Conservation (phyloP, 1,140 invertebrate genomes). For the Acromyrmex echinatior region DNA sequence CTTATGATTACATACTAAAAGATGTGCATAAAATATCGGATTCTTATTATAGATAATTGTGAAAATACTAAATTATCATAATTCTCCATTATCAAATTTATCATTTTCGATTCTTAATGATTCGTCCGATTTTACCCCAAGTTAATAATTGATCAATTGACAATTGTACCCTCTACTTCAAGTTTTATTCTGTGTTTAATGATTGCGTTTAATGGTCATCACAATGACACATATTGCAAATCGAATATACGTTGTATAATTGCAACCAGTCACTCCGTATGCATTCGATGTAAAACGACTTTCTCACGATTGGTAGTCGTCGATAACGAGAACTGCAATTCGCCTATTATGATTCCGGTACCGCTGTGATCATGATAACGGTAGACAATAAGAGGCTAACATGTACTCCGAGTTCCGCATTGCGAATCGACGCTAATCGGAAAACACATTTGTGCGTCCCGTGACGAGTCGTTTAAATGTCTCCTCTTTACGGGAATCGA, state of each 20-base stretch:
- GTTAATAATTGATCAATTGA: neutral
- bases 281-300: slow-evolving; percentile 37
- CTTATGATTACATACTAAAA: neutral
- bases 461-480: slow-evolving; percentile 5
- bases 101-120: neutral
- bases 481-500: slow-evolving; percentile 35
- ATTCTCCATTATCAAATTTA: neutral
- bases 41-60: neutral
- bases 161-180: too few species aligned
- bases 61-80: slow-evolving; percentile 24
- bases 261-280: slow-evolving; percentile 25
- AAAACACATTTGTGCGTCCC: slow-evolving; percentile 24
- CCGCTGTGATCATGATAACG: slow-evolving; percentile 52
- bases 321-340: slow-evolving; percentile 62
- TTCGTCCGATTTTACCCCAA: neutral
- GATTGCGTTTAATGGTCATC: neutral
- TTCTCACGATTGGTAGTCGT: slow-evolving; percentile 63
- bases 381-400: slow-evolving; percentile 51
- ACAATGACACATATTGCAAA: neutral
- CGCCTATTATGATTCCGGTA: slow-evolving; percentile 45
- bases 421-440: slow-evolving; percentile 31
- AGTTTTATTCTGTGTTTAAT: neutral
- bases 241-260: slow-evolving; percentile 22
- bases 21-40: neutral
- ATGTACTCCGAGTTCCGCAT: neutral